Conservation (phyloP, 2,797 vertebrate genomes). For the Heliangelus exortis region DNA sequence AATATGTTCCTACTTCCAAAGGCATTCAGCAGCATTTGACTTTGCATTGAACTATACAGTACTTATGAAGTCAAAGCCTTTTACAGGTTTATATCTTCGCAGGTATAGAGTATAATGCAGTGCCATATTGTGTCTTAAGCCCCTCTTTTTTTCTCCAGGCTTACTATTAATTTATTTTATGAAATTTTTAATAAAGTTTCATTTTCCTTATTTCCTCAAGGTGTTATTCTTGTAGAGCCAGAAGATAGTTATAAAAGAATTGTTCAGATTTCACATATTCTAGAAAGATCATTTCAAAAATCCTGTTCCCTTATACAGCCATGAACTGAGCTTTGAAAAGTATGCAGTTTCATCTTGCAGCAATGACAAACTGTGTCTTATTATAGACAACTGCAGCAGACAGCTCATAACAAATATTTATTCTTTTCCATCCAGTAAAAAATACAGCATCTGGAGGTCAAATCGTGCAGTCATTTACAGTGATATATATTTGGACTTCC, state of each 20-base stretch:
- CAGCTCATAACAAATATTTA: neutral
- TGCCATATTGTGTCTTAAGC: slow-evolving; percentile 4
- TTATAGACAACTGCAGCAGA: slow-evolving; percentile 14
- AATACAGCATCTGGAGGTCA: neutral
- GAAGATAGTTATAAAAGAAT: neutral
- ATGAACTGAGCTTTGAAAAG: slow-evolving; percentile 16
- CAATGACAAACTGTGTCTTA: neutral
- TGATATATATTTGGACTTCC: neutral
- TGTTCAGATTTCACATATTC: neutral
- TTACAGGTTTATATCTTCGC: neutral
- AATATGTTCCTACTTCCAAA: neutral
- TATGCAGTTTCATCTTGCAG: slow-evolving; percentile 13
- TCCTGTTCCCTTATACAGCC: neutral
- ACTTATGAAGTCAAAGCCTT: neutral
- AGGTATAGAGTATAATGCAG: neutral
- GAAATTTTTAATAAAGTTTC: slow-evolving; percentile 56
- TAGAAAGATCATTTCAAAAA: slow-evolving; percentile 1
- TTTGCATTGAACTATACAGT: neutral
- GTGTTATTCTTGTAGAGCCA: slow-evolving; percentile 33
- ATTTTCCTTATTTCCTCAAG: slow-evolving; percentile 42
- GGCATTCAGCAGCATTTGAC: neutral
- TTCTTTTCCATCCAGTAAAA: slow-evolving; percentile 7
- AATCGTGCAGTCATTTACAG: neutral
- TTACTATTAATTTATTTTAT: slow-evolving; percentile 15
- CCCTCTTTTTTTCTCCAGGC: neutral